Evolutionary conservation across 2,888 invertebrate genomes (phyloP).

Genomic region (Protodeltote pygarga): DNA sequence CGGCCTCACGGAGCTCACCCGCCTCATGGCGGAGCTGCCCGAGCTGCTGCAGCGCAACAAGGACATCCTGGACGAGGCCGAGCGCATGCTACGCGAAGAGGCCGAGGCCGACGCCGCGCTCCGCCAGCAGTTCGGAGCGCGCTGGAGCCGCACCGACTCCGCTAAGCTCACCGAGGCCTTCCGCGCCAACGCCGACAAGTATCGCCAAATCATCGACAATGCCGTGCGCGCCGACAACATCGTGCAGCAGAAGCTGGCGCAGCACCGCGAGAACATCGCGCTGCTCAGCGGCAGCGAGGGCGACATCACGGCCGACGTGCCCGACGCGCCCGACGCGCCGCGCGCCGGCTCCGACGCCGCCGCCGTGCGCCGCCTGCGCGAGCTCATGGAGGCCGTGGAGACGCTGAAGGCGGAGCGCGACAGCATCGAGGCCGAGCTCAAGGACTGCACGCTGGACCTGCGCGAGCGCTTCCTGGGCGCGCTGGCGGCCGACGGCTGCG

Average conservation of each 20-base stretch:
- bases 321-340: conserved; percentile 89
- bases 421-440: conserved; percentile 91
- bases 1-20: conserved; percentile 90
- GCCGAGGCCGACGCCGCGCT: conserved; percentile 95
- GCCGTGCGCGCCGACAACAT: conserved; percentile 94
- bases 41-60: conserved; percentile 95
- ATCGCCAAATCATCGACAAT: conserved; percentile 96
- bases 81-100: conserved; percentile 93
- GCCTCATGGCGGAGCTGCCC: conserved; percentile 94
- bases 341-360: conserved; percentile 88
- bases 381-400: conserved; percentile 94
- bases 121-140: conserved; percentile 95
- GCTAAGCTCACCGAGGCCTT: conserved; percentile 96
- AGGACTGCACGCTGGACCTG: conserved; percentile 89
- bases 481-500: conserved; percentile 94
- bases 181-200: conserved; percentile 95
- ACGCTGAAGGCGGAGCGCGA: conserved; percentile 96
- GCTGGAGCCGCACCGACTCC: conserved; percentile 97
- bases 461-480: conserved; percentile 67
- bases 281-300: conserved; percentile 92
- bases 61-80: conserved; percentile 95
- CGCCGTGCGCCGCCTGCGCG: conserved; percentile 89
- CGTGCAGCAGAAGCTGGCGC: conserved; percentile 94
- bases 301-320: conserved; percentile 90
- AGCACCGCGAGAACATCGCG: conserved; percentile 91